Evolutionary conservation across 1,140 invertebrate species (phyloP).

Genomic region (Druon quercuslanigerum): DNA sequence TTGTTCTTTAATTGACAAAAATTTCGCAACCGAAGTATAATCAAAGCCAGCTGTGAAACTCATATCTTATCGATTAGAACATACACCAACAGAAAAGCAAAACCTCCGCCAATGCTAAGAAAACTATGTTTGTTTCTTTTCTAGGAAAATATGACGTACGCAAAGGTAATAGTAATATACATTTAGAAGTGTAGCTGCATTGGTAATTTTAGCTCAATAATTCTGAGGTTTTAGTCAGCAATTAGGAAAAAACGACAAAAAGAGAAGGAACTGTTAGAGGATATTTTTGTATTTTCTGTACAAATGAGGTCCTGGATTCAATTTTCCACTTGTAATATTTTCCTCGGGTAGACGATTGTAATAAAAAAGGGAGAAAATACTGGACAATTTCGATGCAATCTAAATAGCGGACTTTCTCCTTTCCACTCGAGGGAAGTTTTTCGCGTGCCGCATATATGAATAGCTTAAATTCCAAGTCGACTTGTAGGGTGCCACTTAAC

Average conservation of each 20-base stretch:
- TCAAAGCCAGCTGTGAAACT: background rate
- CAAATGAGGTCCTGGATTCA: background rate
- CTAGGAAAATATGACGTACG: background rate
- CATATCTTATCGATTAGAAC: slow-evolving; percentile 1
- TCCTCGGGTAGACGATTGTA: background rate
- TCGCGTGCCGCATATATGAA: slow-evolving; percentile 9
- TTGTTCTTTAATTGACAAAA: background rate
- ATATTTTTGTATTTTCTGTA: background rate
- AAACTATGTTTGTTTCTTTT: background rate
- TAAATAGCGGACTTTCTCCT: background rate
- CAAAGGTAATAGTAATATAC: background rate
- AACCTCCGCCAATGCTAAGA: background rate
- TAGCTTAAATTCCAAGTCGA: slow-evolving; percentile 3
- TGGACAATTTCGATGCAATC: background rate
- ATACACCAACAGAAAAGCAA: background rate
- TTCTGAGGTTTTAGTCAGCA: background rate
- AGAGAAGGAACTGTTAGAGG: background rate
- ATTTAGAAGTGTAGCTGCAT: background rate
- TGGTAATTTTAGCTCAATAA: background rate
- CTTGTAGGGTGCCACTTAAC: background rate
- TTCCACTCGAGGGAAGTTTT: background rate
- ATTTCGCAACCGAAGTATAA: background rate
- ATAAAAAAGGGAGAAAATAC: background rate
- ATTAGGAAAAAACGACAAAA: background rate
- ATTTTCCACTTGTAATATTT: background rate